Conservation (phyloP, 2,888 invertebrate species). For the Eupelmus urozonus region DNA sequence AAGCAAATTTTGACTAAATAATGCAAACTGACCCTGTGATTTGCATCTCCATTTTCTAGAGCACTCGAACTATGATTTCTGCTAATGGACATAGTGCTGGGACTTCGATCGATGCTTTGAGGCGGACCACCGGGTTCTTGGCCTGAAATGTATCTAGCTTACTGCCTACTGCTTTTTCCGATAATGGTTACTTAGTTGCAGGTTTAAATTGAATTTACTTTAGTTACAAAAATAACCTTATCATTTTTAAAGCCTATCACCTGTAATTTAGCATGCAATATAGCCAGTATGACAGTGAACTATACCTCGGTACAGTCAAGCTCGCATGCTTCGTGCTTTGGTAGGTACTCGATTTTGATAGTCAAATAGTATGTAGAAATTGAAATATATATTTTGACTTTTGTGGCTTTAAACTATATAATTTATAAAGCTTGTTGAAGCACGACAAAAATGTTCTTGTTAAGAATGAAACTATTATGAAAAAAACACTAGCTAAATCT, state of each 20-base stretch:
- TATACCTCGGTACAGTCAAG: slow-evolving; percentile 33
- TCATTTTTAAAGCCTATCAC: slow-evolving; percentile 31
- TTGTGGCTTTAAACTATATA: slow-evolving; percentile 20
- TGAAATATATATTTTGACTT: not conserved
- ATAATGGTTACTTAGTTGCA: slow-evolving; percentile 23
- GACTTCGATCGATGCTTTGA: slow-evolving; percentile 85
- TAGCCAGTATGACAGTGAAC: slow-evolving; percentile 43
- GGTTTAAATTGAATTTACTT: not conserved
- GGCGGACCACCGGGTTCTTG: slow-evolving; percentile 77
- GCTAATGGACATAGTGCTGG: slow-evolving; percentile 89
- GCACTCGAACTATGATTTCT: slow-evolving; percentile 86
- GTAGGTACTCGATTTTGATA: slow-evolving; percentile 17
- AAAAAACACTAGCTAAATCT: slow-evolving; percentile 6
- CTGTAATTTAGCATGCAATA: slow-evolving; percentile 49
- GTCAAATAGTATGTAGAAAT: slow-evolving; percentile 1
- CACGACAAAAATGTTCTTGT: slow-evolving; percentile 53
- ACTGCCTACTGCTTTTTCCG: slow-evolving; percentile 70
- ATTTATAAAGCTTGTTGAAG: slow-evolving; percentile 45
- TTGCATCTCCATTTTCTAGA: slow-evolving; percentile 80
- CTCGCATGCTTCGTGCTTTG: slow-evolving; percentile 54
- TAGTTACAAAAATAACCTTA: not conserved
- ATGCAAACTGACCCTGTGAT: slow-evolving; percentile 79
- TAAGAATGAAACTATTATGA: slow-evolving; percentile 36
- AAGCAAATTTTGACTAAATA: not conserved
- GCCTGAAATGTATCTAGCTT: slow-evolving; percentile 76